phyloP scores from a whole-genome alignment of 2,888 invertebrate genomes.

The Kryphioiulus occultus region DNA sequence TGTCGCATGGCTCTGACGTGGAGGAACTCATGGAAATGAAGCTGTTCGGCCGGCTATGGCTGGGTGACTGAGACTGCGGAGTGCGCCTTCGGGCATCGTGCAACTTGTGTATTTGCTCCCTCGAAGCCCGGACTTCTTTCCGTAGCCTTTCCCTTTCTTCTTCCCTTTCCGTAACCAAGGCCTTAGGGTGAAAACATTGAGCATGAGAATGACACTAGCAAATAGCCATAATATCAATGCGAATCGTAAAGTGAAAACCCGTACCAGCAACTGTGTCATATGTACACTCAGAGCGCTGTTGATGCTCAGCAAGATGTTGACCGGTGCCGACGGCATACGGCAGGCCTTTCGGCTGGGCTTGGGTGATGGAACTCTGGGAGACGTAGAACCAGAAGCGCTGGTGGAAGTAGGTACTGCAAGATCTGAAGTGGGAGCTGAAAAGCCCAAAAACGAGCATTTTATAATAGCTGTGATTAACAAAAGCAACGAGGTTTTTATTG shows the following conservation, averaged over 20 bases:
- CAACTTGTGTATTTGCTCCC: slow-evolving; percentile 68
- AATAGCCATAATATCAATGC: too few species aligned
- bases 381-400: slow-evolving; percentile 56
- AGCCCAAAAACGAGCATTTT: neutral
- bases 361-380: slow-evolving; percentile 55
- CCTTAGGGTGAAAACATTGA: slow-evolving; percentile 61
- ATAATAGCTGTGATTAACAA: neutral
- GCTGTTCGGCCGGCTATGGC: slow-evolving; percentile 59
- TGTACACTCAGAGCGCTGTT: slow-evolving; percentile 72
- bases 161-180: slow-evolving; percentile 76
- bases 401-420: neutral
- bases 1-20: slow-evolving; percentile 54
- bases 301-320: slow-evolving; percentile 70
- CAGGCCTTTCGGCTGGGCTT: slow-evolving; percentile 61
- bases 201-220: neutral
- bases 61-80: slow-evolving; percentile 55
- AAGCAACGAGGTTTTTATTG: neutral
- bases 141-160: slow-evolving; percentile 77
- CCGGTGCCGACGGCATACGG: slow-evolving; percentile 69
- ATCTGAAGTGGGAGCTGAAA: slow-evolving; percentile 11
- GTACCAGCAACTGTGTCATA: slow-evolving; percentile 75
- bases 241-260: slow-evolving; percentile 55
- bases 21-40: slow-evolving; percentile 58
- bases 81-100: slow-evolving; percentile 56
- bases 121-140: slow-evolving; percentile 74